phyloP scores from a whole-genome alignment of 2,113 vertebrate genomes.

The Entelurus aequoreus region DNA sequence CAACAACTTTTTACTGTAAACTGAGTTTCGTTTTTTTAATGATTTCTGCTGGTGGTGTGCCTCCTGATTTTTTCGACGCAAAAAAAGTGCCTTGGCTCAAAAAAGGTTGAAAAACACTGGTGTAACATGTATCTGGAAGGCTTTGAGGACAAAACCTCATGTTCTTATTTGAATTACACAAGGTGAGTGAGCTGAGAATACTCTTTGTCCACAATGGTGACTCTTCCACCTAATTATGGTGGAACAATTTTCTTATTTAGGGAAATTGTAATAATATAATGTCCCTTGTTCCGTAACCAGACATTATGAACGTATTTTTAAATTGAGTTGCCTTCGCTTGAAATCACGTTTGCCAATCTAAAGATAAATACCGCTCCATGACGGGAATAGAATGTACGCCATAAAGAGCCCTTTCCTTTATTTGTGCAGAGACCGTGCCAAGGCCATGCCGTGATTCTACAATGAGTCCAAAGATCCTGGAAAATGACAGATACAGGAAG shows the following conservation, averaged over 20 bases:
- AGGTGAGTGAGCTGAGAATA: not conserved
- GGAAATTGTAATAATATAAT: not conserved
- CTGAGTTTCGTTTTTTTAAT: too few species aligned
- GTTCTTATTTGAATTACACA: not conserved
- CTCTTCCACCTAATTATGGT: not conserved
- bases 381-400: constrained; percentile 52
- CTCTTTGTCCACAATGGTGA: too few species aligned
- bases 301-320: constrained; percentile 9
- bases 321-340: constrained; percentile 16
- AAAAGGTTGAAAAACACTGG: not conserved
- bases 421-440: not conserved
- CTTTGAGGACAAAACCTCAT: not conserved
- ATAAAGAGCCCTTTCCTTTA: constrained; percentile 28
- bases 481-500: not conserved
- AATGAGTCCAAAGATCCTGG: constrained; percentile 12
- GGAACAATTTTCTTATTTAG: not conserved
- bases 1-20: too few species aligned
- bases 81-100: too few species aligned
- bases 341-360: constrained; percentile 36
- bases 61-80: too few species aligned
- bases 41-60: too few species aligned
- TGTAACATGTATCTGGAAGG: constrained; percentile 8
- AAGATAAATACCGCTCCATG: constrained; percentile 52
- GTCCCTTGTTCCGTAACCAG: constrained; percentile 12
- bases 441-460: too few species aligned